Evolutionary conservation across 2,113 vertebrate species (phyloP), one percentile per base, ranked within the genome.

Genomic region (Synchiropus splendidus): DNA sequence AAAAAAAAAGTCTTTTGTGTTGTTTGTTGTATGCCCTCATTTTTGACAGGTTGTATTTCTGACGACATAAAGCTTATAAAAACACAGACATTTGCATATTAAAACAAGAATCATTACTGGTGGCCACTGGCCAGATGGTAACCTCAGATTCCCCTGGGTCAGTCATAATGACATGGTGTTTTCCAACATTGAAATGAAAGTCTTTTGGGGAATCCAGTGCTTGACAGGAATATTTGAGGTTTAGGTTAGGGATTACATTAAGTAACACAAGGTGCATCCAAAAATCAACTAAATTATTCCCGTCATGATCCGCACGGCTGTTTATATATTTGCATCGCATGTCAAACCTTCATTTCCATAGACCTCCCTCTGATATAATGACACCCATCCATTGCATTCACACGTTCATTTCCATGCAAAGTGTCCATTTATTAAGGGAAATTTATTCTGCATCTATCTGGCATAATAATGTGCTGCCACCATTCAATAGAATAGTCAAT

Each of bases 341-440:
- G 75, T 72, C 70, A 69, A 59, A 74, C 56, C 51, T 74, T 77
- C 38, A 79, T 82, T 82, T 80, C 72, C 80, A 82, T 82, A 82
- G 63, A 69, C 42, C 47, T 74, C 67, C 60, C 72, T 77, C 62
- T 70, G 70, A 82, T 75, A 77, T 79, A 79, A 77, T 77, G 71
- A 77, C 63, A 64, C 46, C 74, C 67, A 72, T 75, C 66, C 73
- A 57, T 71, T 71, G 70, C 68, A 82, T 79, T 76, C 66, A 64
- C 54, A 78, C 66, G 73, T 82, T 74, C 48, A 82, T 79, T 80
- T 80, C 77, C 73, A 82, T 80, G 71, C 70, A 82, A 82, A 82
- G 65, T 47, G 43, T 77, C 72, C 71, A 70, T 77, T 75, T 78
- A 79, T 78, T 56, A 65, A 75, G 72, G 80, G 62, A 80, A 80